Conservation (phyloP, 2,113 vertebrate species). For the Chloroceryle aenea region DNA sequence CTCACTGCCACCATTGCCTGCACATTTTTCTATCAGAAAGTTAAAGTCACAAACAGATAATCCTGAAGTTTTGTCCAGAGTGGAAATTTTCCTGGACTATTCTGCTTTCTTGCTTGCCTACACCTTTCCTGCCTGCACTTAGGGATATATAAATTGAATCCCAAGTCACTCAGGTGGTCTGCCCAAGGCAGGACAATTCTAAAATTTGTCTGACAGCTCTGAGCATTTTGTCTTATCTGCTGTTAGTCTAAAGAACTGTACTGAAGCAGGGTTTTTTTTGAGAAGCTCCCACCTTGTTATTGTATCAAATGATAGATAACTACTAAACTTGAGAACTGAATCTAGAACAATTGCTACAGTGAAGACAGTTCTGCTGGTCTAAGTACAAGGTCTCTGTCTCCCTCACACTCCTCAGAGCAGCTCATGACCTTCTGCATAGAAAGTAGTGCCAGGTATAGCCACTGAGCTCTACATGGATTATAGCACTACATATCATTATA, state of each 20-base stretch:
- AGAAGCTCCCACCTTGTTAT: background rate
- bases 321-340: background rate
- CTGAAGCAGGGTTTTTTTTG: accelerated
- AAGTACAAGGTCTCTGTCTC: background rate
- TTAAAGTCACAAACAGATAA: background rate
- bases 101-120: background rate
- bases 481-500: accelerated
- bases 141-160: background rate
- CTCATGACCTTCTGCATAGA: background rate
- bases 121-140: background rate
- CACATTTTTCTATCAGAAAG: background rate
- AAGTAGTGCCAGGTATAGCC: background rate
- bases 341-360: accelerated
- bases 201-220: background rate
- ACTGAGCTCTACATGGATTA: background rate
- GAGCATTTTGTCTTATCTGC: background rate
- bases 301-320: background rate
- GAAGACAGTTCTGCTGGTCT: background rate
- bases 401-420: accelerated
- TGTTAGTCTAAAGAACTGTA: background rate
- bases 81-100: background rate
- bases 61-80: background rate
- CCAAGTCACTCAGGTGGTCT: background rate
- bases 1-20: background rate
- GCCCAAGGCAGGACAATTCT: background rate